phyloP scores from a whole-genome alignment of 2,888 invertebrate species.

The Matsumyia berberina region DNA sequence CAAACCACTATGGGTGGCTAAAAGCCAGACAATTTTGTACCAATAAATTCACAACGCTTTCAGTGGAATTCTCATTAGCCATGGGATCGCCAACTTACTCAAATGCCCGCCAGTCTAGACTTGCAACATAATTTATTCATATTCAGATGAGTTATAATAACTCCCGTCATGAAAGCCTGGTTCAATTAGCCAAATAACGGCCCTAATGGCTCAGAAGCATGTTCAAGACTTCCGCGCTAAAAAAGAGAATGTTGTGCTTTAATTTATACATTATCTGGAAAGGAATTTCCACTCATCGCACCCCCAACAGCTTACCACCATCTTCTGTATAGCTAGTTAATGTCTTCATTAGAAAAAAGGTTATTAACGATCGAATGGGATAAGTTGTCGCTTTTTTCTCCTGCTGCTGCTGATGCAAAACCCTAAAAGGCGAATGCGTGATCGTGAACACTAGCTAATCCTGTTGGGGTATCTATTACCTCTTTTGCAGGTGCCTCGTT shows the following conservation, averaged over 20 bases:
- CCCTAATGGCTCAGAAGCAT: conserved; percentile 47
- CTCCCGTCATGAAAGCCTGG: conserved; percentile 30
- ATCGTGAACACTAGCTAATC: conserved; percentile 75
- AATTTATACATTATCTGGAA: conserved; percentile 59
- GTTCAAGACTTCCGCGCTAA: conserved; percentile 28
- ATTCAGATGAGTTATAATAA: conserved; percentile 34
- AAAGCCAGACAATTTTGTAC: too few relatives aligned
- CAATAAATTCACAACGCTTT: too few relatives aligned
- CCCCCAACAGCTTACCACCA: conserved; percentile 53
- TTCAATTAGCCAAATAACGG: conserved; percentile 65
- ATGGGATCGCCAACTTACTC: too few relatives aligned
- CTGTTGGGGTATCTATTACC: conserved; percentile 69
- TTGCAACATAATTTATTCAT: conserved; percentile 22
- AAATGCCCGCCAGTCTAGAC: neutral
- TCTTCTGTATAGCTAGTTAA: conserved; percentile 44
- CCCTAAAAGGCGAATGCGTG: conserved; percentile 74
- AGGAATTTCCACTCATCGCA: conserved; percentile 62
- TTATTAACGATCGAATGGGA: conserved; percentile 73
- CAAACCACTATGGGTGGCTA: too few relatives aligned
- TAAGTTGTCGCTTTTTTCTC: conserved; percentile 43
- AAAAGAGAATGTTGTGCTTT: conserved; percentile 12
- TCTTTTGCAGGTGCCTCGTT: conserved; percentile 68
- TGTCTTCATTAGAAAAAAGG: conserved; percentile 72
- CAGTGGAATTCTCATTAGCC: too few relatives aligned
- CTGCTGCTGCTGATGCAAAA: conserved; percentile 30